Evolutionary conservation across 2,888 invertebrate species (phyloP), one percentile per base, ranked within the genome.

Genomic region (Pherbina coryleti): DNA sequence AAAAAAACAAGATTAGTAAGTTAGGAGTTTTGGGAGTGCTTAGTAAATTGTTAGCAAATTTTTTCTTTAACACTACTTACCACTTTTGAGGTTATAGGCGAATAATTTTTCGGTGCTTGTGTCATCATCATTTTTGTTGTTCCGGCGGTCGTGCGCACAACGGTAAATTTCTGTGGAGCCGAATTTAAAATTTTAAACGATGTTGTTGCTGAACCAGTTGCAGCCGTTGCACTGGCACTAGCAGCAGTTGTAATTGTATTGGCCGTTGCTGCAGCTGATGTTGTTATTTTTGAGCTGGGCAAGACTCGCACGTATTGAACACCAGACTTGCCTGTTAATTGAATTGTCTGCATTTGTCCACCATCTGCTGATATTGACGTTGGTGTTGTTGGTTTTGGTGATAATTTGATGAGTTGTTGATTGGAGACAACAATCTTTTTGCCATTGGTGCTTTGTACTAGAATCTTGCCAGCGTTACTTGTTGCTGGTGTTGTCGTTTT

Each of bases 221-320:
- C 34, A 14, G 79, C 44, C 2, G 77, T n/a, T 60, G 67, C 75
- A 2, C 2, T 44, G 14, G 2, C 44, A 53, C 78, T 51, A 22
- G 75, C 28, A 11, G 19, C 75, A 67, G n/a, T 37, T n/a, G 60
- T 72, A 11, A 78, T 53, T 14, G 70, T 8, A 9, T 76, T 60
- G 0, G 75, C 78, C 37, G 75, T 73, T 49, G 78, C n/a, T 34
- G 69, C 22, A 5, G 60, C 70, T 74, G 71, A 67, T 44, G 73
- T 55, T 0, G 74, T 14, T 5, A 74, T 28, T 49, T 79, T 88
- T 25, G 90, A 84, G 60, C 90, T 91, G 76, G 91, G 91, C 22
- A 94, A 91, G 57, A 94, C 91, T 81, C 94, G 92, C n/a, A 94
- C 93, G 86, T 93, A 94, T 84, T 94, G 94, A 79, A 94, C 90